Conservation (phyloP, 2,797 vertebrate genomes). For the Buceros bicornis region DNA sequence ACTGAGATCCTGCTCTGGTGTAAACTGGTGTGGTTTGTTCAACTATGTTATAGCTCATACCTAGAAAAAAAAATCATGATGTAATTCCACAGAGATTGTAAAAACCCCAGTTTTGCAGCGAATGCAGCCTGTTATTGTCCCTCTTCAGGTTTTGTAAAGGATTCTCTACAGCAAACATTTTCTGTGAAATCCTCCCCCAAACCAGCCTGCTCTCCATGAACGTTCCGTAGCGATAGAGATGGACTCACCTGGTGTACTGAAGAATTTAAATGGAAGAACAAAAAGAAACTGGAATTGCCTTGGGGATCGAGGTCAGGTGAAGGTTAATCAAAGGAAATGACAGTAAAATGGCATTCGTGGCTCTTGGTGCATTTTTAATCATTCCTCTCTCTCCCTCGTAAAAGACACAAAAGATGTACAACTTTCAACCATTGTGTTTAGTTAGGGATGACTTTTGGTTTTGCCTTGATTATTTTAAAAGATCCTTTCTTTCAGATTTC, state of each 20-base stretch:
- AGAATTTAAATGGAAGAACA: conserved; percentile 78
- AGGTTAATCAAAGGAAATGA: conserved; percentile 88
- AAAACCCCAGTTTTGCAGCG: background rate
- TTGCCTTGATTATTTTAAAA: conserved; percentile 33
- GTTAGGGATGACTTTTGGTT: conserved; percentile 22
- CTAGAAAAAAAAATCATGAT: background rate
- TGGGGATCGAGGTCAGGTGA: conserved; percentile 81
- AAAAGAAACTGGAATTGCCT: conserved; percentile 80
- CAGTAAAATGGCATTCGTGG: conserved; percentile 79
- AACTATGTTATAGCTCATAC: background rate
- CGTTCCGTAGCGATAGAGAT: conserved; percentile 34
- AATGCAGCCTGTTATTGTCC: background rate
- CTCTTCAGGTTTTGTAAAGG: background rate
- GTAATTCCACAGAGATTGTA: background rate
- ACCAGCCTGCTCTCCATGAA: background rate
- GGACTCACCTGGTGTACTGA: conserved; percentile 59
- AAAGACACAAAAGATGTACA: conserved; percentile 37
- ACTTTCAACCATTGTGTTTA: conserved; percentile 1
- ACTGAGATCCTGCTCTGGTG: background rate
- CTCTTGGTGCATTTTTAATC: conserved; percentile 80
- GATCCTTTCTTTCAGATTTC: background rate
- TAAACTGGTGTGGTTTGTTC: background rate
- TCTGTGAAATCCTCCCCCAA: background rate
- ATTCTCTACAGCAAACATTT: background rate
- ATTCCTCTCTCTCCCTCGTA: conserved; percentile 34